Evolutionary conservation across 1,140 invertebrate genomes (phyloP).

Genomic region (Hydropsyche tenuis): DNA sequence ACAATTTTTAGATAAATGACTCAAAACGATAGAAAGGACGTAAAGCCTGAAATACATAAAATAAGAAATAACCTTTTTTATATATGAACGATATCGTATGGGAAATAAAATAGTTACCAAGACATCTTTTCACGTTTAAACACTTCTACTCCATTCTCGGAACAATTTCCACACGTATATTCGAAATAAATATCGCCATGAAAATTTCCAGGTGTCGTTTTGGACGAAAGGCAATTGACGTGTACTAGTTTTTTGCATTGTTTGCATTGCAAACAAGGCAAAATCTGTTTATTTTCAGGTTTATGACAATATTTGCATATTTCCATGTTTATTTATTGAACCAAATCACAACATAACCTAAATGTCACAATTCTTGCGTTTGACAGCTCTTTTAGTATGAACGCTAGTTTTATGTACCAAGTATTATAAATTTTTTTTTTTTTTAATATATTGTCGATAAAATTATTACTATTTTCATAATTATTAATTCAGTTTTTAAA

Average conservation of each 20-base stretch:
- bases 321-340: conserved; percentile 12
- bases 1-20: conserved; percentile 42
- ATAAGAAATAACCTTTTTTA: not conserved
- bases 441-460: too few relatives aligned
- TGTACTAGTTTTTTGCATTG: conserved; percentile 36
- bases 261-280: conserved; percentile 42
- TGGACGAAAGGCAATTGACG: conserved; percentile 39
- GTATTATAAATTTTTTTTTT: too few relatives aligned
- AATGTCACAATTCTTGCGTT: too few relatives aligned
- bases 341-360: too few relatives aligned
- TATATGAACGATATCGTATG: too few relatives aligned
- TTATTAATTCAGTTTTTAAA: too few relatives aligned
- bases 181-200: conserved; percentile 45
- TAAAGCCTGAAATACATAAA: conserved; percentile 43
- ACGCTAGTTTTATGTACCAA: too few relatives aligned
- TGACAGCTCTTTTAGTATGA: too few relatives aligned
- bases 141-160: conserved; percentile 35
- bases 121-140: conserved; percentile 47
- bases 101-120: conserved; percentile 31
- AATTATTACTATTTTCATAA: too few relatives aligned
- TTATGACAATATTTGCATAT: conserved; percentile 46
- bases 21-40: conserved; percentile 36
- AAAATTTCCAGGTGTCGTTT: conserved; percentile 45
- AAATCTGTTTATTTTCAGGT: conserved; percentile 42
- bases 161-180: conserved; percentile 44